Base-by-base conservation (phyloP, 2,797 vertebrate species). In the Brachyalestes nurse region DNA sequence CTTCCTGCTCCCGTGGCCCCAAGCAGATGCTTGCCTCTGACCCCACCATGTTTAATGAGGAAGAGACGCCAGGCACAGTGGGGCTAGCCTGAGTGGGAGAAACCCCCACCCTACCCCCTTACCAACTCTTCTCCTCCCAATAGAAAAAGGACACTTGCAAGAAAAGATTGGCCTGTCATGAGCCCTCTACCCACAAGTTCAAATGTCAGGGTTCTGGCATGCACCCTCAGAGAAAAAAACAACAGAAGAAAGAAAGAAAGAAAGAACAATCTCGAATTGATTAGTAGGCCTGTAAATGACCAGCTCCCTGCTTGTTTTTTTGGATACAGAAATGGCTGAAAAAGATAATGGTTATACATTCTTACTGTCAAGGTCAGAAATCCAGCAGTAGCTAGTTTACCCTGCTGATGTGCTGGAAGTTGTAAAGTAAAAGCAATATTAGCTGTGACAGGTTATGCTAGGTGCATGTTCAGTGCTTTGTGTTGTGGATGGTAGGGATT, bases 21-120 rank as follows among this genome's bases (percentile, higher is more conserved):
- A 10, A 5, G 83, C 82, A 85, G 86, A 88, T 83, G 77, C 76
- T 28, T 80, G 78, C 85, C 86, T 77, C 79, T 64, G 89, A 88
- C 89, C 88, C 69, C 84, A 89, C 40, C 82, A 88, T 86, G 90
- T 93, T 94, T 94, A 93, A 93, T 86, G 90, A 92, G 89, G 40
- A 6, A 75, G 85, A 87, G 92, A 93, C 88, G 89, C 91, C 90
- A 90, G 88, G 78, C 88, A 77, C 88, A 88, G 80, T 86, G 58
- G 86, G 90, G 87, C 81, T 69, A 80, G 64, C 79, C 62, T 83
- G 75, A 84, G 81, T 76, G 80, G 69, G 76, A 73, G 64, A 72
- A 60, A 58, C 72, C 34, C 34, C 34, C 4, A 34, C 34, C 34
- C 34, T 34, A 34, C 60, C 58, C 57, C 57, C 45, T n/a, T n/a